Evolutionary conservation across 2,113 vertebrate species (phyloP).

Genomic region (Gallinago paraguaiae): DNA sequence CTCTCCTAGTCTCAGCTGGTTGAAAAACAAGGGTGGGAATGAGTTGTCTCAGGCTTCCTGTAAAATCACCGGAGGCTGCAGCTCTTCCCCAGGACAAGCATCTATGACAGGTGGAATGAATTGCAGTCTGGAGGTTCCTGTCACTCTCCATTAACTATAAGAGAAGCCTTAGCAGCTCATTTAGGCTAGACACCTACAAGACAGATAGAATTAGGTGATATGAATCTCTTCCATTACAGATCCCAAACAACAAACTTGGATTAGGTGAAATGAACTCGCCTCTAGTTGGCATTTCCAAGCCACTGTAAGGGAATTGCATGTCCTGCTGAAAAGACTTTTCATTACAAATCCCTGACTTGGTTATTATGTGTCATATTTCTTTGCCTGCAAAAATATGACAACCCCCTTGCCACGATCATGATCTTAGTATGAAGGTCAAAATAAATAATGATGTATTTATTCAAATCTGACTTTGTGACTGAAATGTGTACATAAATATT

Average conservation of each 20-base stretch:
- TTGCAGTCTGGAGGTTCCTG: conserved; percentile 4
- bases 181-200: conserved; percentile 19
- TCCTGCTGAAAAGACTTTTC: neutral
- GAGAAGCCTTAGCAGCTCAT: neutral
- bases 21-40: neutral
- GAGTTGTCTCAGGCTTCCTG: neutral
- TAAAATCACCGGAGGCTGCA: neutral
- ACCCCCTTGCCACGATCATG: neutral
- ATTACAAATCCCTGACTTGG: neutral
- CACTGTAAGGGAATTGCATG: neutral
- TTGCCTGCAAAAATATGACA: neutral
- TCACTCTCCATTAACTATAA: neutral
- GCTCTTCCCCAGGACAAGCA: neutral
- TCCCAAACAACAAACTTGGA: conserved; percentile 24
- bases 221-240: conserved; percentile 47
- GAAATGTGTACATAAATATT: neutral
- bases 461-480: neutral
- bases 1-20: neutral
- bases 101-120: neutral
- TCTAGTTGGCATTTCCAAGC: neutral
- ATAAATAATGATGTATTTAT: conserved; percentile 9
- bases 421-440: conserved; percentile 4
- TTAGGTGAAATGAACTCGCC: conserved; percentile 15
- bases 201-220: conserved; percentile 41
- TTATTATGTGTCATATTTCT: conserved; percentile 1